phyloP scores from a whole-genome alignment of 2,797 vertebrate species.

The Sebastes vulpes region DNA sequence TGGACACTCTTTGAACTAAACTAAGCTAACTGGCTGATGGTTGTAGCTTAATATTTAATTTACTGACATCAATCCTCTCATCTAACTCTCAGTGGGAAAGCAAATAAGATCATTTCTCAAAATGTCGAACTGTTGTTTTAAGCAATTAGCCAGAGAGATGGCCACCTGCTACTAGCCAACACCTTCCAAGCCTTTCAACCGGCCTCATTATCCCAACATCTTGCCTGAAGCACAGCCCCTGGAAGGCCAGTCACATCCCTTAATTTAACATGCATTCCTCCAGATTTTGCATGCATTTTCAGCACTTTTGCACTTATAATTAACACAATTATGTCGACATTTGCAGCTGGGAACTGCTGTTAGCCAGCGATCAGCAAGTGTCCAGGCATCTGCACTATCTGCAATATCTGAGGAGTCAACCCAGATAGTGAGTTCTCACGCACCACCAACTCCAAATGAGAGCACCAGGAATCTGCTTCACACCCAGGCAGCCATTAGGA shows the following conservation, averaged over 20 bases:
- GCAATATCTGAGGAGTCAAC: background rate
- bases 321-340: background rate
- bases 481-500: constrained; percentile 50
- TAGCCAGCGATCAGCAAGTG: background rate
- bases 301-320: background rate
- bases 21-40: background rate
- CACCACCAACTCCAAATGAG: constrained; percentile 33
- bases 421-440: constrained; percentile 17
- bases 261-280: constrained; percentile 8
- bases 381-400: constrained; percentile 13
- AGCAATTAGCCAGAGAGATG: background rate
- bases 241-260: background rate
- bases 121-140: background rate
- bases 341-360: background rate
- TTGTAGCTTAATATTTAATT: background rate
- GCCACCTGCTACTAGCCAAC: background rate
- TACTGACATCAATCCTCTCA: background rate
- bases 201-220: background rate
- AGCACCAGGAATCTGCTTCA: constrained; percentile 20
- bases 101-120: background rate
- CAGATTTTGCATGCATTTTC: background rate
- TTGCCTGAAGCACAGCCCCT: background rate
- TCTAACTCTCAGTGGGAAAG: background rate
- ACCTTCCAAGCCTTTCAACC: no score
- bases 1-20: background rate